These are phyloP conservation scores for Threskiornis aethiopicus DNA, from an alignment of 2,797 vertebrate genomes.

Conservation along the genomic window DNA sequence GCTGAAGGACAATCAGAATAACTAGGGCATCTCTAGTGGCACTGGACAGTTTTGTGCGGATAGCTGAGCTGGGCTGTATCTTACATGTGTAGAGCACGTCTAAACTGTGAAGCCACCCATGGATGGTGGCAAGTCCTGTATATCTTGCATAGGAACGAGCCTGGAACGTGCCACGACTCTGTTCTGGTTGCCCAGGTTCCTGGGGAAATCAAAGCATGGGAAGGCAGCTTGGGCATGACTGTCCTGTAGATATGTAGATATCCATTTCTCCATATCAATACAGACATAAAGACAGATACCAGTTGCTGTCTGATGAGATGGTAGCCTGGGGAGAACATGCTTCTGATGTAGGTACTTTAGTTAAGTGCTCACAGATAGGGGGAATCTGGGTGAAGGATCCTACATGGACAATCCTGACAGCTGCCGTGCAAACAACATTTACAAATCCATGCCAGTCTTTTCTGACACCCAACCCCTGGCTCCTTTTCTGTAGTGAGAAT, in stretches of 20 bases:
- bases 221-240: background rate
- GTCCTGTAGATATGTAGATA: background rate
- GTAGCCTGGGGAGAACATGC: background rate
- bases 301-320: background rate
- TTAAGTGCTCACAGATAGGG: background rate
- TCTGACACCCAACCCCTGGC: conserved; percentile 48
- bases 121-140: accelerated
- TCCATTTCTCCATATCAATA: background rate
- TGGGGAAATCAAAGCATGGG: background rate
- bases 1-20: background rate
- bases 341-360: background rate
- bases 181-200: background rate
- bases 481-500: conserved; percentile 59
- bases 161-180: background rate
- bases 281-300: background rate
- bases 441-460: background rate
- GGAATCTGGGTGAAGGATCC: background rate
- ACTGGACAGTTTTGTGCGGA: background rate
- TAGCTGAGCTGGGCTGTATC: background rate
- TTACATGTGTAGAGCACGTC: background rate
- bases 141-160: background rate
- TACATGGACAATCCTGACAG: background rate
- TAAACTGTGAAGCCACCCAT: background rate
- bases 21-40: background rate
- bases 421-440: background rate